Base-by-base conservation (phyloP, 2,113 vertebrate genomes). In the Nettapus auritus region DNA sequence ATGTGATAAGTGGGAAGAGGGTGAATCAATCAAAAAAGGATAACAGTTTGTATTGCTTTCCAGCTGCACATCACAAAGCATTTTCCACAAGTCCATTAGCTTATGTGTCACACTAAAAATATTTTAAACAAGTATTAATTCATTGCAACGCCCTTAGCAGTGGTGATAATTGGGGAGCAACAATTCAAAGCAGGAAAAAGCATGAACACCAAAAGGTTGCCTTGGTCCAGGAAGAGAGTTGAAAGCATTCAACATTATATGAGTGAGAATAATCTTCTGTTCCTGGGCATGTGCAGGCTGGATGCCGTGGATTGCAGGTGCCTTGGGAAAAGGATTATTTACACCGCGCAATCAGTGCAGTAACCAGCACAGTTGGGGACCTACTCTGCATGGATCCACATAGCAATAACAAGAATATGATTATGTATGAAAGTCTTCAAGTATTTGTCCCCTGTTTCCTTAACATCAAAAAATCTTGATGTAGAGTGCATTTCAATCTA, bases 31-130 rank as follows among this genome's bases (percentile, higher is more conserved):
- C 57, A 93, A 44, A 81, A 66, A 60, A 36, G 26, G 57, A 16
- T 78, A 90, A 86, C 6, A 10, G 40, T 64, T 92, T 68, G 23
- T 68, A 7, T 11, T 29, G 36, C 44, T 75, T 66, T 86, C 26
- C 52, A 81, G 36, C 22, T 38, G 14, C 52, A 21, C 64, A 68
- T 52, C 0, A 0, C n/a, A 33, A 69, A 83, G 26, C 5, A 0
- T 75, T 50, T 93, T 90, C 44, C 69, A 91, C 60, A 93, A 86
- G 53, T 64, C 66, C 76, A 29, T 68, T 78, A 86, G 28, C 34
- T 90, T 64, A 13, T 64, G 26, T 59, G 34, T 68, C 60, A 59
- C 16, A n/a, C 34, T 53, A 62, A 87, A 94, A 40, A 48, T 50
- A 71, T 26, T 66, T 88, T 71, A 66, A 85, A 76, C 0, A 0